Base-by-base conservation (phyloP, 37 sponge, comb jelly and placozoan species). In the Chondrosia reniformis region DNA sequence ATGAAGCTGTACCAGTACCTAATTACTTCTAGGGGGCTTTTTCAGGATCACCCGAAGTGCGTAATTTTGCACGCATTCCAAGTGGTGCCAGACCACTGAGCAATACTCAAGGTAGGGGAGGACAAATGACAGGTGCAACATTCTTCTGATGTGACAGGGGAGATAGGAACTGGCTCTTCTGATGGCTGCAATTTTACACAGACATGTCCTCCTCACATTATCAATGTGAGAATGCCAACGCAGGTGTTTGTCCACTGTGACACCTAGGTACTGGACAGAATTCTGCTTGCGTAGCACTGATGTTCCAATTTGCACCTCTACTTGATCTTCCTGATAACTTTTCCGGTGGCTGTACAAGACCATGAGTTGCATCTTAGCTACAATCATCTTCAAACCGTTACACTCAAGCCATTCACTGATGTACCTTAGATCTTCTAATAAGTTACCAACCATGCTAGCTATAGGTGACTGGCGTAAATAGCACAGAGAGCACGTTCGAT, bases 181-280 rank as follows among this genome's bases (percentile, higher is more conserved):
- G 10, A 49, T 10, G 10, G 10, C 15, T 10, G 52, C 63, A 22
- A 61, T 9, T 12, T 8, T 22, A 8, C 27, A 22, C 13, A 61
- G 63, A 28, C 63, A 61, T 22, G 13, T 61, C n/a, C 63, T 61
- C 63, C 63, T 61, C 63, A 49, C 52, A 19, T 15, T 15, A 15
- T 49, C 52, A 12, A 22, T 28, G n/a, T 61, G 63, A 24, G 13
- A 9, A 12, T 22, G 13, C 27, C 17, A 24, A 22, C n/a, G 13
- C 63, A 61, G 63, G 13, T 61, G 63, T 22, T 28, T 61, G 27
- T 61, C 63, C 27, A 61, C 63, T 25, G 63, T 61, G 7, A 61
- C 17, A 8, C 63, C 63, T 22, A 61, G 27, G 9, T 24, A 61
- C 27, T 61, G 17, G 8, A 61, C 63, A 61, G 13, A 24, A 22